Evolutionary conservation across 2,113 vertebrate species (phyloP).

Genomic region (Crocuta crocuta): DNA sequence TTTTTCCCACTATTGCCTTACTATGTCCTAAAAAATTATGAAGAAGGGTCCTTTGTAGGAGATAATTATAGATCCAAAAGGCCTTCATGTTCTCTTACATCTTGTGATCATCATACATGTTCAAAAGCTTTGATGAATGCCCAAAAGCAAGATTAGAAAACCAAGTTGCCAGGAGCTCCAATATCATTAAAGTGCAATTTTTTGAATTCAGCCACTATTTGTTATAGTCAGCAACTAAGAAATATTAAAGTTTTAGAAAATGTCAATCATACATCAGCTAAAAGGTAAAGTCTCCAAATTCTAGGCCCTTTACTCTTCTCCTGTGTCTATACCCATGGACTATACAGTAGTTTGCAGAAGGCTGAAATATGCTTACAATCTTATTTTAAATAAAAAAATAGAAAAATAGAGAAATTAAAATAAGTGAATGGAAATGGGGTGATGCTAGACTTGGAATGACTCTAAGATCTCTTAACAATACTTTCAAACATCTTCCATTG

Average conservation of each 20-base stretch:
- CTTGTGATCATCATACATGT: slow-evolving; percentile 6
- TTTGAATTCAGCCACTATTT: slow-evolving; percentile 9
- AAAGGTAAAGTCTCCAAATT: not conserved
- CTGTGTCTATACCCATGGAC: not conserved
- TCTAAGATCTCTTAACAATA: not conserved
- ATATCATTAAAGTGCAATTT: slow-evolving; percentile 39
- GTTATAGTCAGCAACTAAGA: slow-evolving; percentile 9
- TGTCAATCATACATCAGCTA: not conserved
- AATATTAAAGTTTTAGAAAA: slow-evolving; percentile 9
- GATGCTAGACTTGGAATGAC: not conserved
- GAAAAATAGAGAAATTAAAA: slow-evolving; percentile 71
- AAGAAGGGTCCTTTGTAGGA: not conserved
- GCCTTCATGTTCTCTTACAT: slow-evolving; percentile 19
- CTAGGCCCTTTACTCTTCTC: not conserved
- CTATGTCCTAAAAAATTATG: not conserved
- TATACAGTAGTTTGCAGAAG: not conserved
- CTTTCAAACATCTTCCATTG: not conserved
- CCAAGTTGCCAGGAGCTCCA: not conserved
- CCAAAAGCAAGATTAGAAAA: slow-evolving; percentile 56
- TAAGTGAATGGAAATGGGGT: slow-evolving; percentile 38
- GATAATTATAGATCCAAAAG: slow-evolving; percentile 49
- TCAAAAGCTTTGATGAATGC: slow-evolving; percentile 64
- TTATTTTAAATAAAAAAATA: slow-evolving; percentile 73
- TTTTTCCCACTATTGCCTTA: not conserved
- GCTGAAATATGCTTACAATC: slow-evolving; percentile 26